Percentiles rank a stretch among this genome's conserved stretches.
These are phyloP conservation scores for Coendou prehensilis DNA, from an alignment of 2,797 vertebrate species.

Conservation along the genomic window DNA sequence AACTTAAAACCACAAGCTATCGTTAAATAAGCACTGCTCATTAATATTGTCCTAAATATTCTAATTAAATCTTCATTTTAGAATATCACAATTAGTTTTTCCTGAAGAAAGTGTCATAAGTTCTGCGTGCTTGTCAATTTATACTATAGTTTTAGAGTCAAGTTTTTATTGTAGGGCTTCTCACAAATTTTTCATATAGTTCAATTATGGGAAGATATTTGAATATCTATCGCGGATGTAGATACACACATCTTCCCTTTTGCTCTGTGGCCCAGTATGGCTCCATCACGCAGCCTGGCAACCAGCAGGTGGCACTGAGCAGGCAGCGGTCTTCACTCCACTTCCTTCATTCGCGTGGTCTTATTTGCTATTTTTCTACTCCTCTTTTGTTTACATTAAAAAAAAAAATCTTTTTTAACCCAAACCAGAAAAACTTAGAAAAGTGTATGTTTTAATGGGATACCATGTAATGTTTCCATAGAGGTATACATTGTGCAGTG, in stretches of 20 bases:
- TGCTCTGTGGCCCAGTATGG: neutral
- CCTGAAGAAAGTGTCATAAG: neutral
- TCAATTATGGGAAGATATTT: slow-evolving; percentile 16
- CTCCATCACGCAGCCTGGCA: neutral
- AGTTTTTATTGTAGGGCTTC: neutral
- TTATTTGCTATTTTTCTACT: neutral
- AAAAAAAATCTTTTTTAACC: neutral
- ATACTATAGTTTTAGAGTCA: neutral
- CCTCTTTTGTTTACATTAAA: neutral
- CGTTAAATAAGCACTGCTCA: neutral
- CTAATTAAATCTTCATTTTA: neutral
- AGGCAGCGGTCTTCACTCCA: neutral
- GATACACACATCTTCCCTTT: neutral
- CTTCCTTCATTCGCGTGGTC: neutral
- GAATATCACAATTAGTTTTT: neutral
- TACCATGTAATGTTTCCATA: neutral
- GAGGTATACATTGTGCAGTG: neutral
- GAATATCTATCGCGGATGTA: neutral
- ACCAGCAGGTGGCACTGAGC: neutral
- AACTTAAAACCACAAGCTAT: neutral
- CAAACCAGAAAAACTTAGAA: neutral
- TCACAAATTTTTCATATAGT: neutral
- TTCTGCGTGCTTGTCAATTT: neutral
- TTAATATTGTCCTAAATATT: neutral
- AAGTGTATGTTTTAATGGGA: neutral